Base-by-base conservation (phyloP, 2,113 vertebrate species). In the Pluvianellus socialis region DNA sequence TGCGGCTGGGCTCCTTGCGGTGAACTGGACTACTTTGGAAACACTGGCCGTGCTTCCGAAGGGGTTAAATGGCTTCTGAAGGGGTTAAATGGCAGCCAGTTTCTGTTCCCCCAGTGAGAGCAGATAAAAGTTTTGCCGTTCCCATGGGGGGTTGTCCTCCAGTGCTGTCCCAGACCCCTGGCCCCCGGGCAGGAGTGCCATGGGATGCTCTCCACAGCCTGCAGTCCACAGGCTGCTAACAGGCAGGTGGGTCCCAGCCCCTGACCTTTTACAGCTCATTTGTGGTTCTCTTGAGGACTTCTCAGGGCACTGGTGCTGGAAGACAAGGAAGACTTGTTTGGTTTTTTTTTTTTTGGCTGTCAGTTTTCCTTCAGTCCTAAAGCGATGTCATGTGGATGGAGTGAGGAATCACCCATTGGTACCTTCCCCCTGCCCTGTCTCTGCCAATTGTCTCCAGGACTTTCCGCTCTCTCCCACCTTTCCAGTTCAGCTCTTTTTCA, bases 401-500 rank as follows among this genome's bases (percentile, higher is more conserved):
- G 72, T 6, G 67, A 93, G 92, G 90, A 33, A 72, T 12, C 90
- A 7, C 53, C 45, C 38, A 9, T 38, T 38, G 1, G 9, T 12
- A 79, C 79, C 94, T 79, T 85, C 62, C 74, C 50, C 66, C 55
- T 66, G 79, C 82, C 90, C 88, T 96, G 94, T 94, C 94, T 86
- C 75, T 93, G 88, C 20, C 96, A 91, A 81, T 96, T 91, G 79
- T 90, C 94, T 88, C 79, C 96, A 50, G 92, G 90, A 82, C 44
- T 82, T 26, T 53, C 82, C 0, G 3, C 47, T n/a, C 94, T 83
- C 62, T 0, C 90, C 79, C 90, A 93, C 94, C 95, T 94, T 93
- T 93, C 95, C 92, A 94, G 59, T 47, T 87, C 92, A 88, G 79
- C 90, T 95, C 95, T 88, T 92, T 96, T 88, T 95, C 96, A 90